phyloP scores from a whole-genome alignment of 2,113 vertebrate genomes.

The Glareola pratincola region DNA sequence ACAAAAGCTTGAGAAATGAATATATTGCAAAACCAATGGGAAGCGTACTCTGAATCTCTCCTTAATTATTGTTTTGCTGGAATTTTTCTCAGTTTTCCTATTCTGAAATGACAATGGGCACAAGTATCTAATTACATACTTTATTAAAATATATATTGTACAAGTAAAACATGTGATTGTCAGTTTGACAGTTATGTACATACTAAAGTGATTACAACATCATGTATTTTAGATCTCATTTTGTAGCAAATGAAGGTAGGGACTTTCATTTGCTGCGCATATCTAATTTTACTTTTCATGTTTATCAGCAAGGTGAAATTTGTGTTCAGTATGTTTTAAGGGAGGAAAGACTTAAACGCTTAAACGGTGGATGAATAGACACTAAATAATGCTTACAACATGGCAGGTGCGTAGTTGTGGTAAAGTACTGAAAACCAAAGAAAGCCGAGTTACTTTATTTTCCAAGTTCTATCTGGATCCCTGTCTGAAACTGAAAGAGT shows the following conservation, averaged over 20 bases:
- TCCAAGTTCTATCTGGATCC: neutral
- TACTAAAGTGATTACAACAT: neutral
- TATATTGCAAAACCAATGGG: neutral
- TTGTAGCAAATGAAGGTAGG: neutral
- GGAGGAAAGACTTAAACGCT: neutral
- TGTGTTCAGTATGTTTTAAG: neutral
- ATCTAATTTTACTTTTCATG: neutral
- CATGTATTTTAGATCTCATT: neutral
- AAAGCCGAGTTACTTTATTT: neutral
- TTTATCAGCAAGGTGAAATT: neutral
- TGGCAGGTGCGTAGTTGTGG: neutral
- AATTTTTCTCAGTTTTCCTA: neutral
- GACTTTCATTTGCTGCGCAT: neutral
- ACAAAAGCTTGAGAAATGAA: neutral
- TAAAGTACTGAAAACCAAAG: neutral
- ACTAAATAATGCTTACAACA: neutral
- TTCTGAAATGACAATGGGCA: constrained; percentile 34
- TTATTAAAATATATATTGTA: constrained; percentile 9
- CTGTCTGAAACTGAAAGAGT: neutral
- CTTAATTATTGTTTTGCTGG: constrained; percentile 22
- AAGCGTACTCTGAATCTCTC: neutral
- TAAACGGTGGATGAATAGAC: neutral
- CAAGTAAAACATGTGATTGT: neutral
- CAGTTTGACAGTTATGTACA: neutral
- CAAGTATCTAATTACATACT: constrained; percentile 37